phyloP scores from a whole-genome alignment of 2,888 invertebrate genomes.

The Norana najaformis region DNA sequence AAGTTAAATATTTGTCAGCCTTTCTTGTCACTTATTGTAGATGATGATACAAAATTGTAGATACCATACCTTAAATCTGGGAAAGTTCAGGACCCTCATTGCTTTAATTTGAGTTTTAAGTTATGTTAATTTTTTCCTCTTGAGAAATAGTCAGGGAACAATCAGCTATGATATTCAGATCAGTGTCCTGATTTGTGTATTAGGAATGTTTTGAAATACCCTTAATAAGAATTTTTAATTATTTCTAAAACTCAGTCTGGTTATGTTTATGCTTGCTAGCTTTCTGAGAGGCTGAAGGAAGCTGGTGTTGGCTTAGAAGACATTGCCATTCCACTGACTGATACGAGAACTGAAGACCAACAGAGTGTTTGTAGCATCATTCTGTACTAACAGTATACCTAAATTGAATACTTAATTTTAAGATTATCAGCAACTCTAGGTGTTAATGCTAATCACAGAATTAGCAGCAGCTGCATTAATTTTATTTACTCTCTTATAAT shows the following conservation, averaged over 20 bases:
- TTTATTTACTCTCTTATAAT: too few species aligned
- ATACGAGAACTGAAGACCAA: background rate
- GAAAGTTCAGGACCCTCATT: background rate
- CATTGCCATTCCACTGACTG: background rate
- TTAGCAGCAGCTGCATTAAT: too few species aligned
- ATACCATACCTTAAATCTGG: background rate
- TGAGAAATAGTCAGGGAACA: background rate
- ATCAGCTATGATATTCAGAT: background rate
- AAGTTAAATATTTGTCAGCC: too few species aligned
- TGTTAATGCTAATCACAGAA: background rate
- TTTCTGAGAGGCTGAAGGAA: slow-evolving; percentile 10
- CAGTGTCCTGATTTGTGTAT: background rate
- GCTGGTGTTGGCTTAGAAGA: background rate
- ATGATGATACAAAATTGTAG: too few species aligned
- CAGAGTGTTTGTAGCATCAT: slow-evolving; percentile 1
- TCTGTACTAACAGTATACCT: background rate
- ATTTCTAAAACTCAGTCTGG: background rate
- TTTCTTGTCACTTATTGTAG: too few species aligned
- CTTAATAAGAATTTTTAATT: background rate
- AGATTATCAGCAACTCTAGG: background rate
- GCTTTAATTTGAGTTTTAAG: background rate
- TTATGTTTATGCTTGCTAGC: background rate
- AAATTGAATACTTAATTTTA: background rate
- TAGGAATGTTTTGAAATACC: background rate
- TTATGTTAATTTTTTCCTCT: background rate